Evolutionary conservation across 2,113 vertebrate genomes (phyloP).

Genomic region (Cyprinodon variegatus): DNA sequence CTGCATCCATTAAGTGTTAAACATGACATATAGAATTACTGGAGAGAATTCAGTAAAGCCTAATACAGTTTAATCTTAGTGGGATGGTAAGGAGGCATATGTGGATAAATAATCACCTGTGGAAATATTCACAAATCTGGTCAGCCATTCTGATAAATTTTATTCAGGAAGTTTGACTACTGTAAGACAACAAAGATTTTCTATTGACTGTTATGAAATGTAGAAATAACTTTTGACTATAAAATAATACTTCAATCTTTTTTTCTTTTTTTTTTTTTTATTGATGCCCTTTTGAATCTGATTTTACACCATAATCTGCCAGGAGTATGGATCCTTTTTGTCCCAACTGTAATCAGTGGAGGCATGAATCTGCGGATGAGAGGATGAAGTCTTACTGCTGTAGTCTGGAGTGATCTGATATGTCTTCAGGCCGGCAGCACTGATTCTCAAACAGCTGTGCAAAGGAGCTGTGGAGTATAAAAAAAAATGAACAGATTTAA

Average conservation of each 20-base stretch:
- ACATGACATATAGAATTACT: neutral
- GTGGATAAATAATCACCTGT: neutral
- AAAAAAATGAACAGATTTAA: neutral
- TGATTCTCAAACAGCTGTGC: slow-evolving; percentile 57
- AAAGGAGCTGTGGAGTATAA: slow-evolving; percentile 60
- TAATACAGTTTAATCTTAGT: neutral
- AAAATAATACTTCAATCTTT: neutral
- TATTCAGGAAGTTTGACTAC: neutral
- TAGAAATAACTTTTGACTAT: neutral
- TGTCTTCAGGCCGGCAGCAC: slow-evolving; percentile 83
- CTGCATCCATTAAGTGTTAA: neutral
- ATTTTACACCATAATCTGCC: neutral
- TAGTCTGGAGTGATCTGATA: slow-evolving; percentile 82
- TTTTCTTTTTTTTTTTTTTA: neutral
- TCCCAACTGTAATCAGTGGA: neutral
- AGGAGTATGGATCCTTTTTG: neutral
- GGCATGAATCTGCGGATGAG: neutral
- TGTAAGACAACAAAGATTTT: neutral
- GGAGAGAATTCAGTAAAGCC: neutral
- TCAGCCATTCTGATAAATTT: neutral
- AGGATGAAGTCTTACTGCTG: slow-evolving; percentile 76
- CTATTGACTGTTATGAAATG: neutral
- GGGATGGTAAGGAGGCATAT: too few relatives aligned
- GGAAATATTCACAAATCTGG: neutral
- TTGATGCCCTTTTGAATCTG: neutral